These are phyloP conservation scores for human (Homo sapiens) DNA, from an alignment of 2,113 vertebrate species.

Conservation along the genomic window GRCh38 chr1:99168501-99169000, in stretches of 20 bases:
- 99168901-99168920: not conserved
- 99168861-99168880: not conserved
- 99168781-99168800: not conserved
- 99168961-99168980: not conserved
- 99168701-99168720: not conserved
- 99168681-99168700: not conserved
- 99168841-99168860: not conserved
- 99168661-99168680: not conserved
- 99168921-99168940: not conserved
- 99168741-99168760: not conserved
- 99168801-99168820: not conserved
- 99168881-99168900: not conserved
- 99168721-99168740: not conserved
- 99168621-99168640: not conserved
- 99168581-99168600: not conserved
- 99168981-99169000: not conserved
- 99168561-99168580: not conserved
- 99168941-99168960: not conserved
- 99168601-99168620: not conserved
- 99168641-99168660: not conserved
- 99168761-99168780: not conserved
- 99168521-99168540: not conserved
- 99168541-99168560: not conserved
- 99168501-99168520: not conserved
- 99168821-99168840: not conserved